Base-by-base conservation (phyloP, 2,888 invertebrate species). In the Ormyrus thymus region DNA sequence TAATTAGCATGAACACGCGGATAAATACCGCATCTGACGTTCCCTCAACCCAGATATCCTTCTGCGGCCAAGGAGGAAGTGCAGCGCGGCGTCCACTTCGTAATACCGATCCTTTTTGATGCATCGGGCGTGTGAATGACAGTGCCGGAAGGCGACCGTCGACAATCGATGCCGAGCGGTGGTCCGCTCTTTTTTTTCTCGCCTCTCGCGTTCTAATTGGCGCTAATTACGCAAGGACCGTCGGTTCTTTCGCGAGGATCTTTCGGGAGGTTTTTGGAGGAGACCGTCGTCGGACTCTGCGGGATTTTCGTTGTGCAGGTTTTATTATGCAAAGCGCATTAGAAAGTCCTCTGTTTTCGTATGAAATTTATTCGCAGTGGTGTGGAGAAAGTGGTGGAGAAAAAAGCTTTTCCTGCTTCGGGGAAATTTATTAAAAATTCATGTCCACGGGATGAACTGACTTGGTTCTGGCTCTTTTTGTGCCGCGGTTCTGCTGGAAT, bases 331-430 rank as follows among this genome's bases (percentile, higher is more conserved):
- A 62, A 69, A 69, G 48, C 29, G 51, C 58, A 62, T 62, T 61
- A 55, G 75, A 76, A 76, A 74, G 74, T 74, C n/a, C 56, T 74
- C 43, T 50, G 51, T 65, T 74, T 65, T 66, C n/a, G n/a, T 15
- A 50, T 15, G 11, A 59, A 58, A 15, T 56, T 58, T 48, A 69
- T 71, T 43, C 43, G 5, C 15, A 58, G 5, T 10, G 43, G 45
- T 61, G 55, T 29, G 13, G 64, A 73, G 72, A 73, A 65, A 73
- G 56, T 45, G 56, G 48, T 64, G 73, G 56, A 15, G 6, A 43
- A n/a, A 64, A 13, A 50, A 61, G n/a, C 56, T 56, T 56, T 56
- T 56, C 11, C 13, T 56, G 11, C n/a, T 11, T 56, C 6, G 56
- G 11, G 45, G 15, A 59, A 58, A 70, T 70, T 70, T 70, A 59